Evolutionary conservation across 2,888 invertebrate species (phyloP).

Genomic region (Ceriagrion tenellum): DNA sequence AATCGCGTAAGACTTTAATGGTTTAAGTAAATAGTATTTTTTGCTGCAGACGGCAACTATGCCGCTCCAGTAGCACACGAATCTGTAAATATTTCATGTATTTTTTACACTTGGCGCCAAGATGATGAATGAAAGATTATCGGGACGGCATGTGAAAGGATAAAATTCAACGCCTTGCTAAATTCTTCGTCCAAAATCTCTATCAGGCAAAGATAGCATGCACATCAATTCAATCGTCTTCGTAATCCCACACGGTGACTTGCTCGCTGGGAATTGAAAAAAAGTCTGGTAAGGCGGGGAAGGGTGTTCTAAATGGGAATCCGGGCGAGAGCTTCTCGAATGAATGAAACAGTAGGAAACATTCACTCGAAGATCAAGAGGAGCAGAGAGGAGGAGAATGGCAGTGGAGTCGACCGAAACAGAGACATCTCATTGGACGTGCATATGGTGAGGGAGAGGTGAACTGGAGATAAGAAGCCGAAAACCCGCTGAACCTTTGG

Average conservation of each 20-base stretch:
- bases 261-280: neutral
- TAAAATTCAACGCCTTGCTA: neutral
- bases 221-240: neutral
- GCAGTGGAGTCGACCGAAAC: neutral
- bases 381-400: neutral
- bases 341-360: neutral
- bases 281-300: neutral
- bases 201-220: neutral
- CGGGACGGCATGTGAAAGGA: neutral
- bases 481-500: neutral
- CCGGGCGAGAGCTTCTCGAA: neutral
- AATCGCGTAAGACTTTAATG: too few species aligned
- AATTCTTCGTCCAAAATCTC: neutral
- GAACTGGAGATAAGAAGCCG: neutral
- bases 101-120: too few species aligned
- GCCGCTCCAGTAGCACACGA: too few species aligned
- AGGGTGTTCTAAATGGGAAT: neutral
- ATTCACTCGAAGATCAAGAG: neutral
- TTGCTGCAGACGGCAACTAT: too few species aligned
- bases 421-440: constrained; percentile 17
- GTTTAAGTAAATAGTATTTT: too few species aligned
- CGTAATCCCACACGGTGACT: neutral
- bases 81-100: too few species aligned
- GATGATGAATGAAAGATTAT: neutral
- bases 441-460: neutral